A percentile compares a stretch with the other conserved stretches of the same genome.
phyloP scores from a whole-genome alignment of 1,140 invertebrate species.

The Coptotermes formosanus region DNA sequence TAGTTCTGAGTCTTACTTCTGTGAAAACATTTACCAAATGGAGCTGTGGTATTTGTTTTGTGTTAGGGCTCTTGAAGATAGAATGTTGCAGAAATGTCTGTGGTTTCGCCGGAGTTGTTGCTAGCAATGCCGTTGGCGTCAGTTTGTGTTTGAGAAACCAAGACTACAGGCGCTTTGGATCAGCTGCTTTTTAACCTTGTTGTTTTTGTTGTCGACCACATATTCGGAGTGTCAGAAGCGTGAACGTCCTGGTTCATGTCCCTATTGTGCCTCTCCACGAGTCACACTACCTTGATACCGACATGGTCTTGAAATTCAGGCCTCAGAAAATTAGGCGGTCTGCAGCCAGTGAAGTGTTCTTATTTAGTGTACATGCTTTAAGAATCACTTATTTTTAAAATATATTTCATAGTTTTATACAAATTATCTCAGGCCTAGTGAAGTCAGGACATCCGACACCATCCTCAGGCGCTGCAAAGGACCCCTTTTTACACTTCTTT shows the following conservation, averaged over 20 bases:
- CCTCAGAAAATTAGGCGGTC: background rate
- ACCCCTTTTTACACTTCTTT: too few relatives aligned
- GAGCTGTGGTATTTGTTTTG: background rate
- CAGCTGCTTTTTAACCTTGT: background rate
- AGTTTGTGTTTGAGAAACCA: background rate
- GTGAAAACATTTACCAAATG: background rate
- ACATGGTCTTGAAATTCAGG: background rate
- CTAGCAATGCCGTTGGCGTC: background rate
- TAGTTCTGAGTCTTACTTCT: background rate
- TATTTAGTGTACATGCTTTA: background rate
- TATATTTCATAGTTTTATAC: background rate
- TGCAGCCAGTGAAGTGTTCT: background rate
- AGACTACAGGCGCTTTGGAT: background rate
- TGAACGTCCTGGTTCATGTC: too few relatives aligned
- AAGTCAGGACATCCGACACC: background rate
- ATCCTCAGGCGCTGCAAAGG: background rate
- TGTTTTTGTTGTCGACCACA: background rate
- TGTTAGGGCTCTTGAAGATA: background rate
- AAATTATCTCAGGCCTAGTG: background rate
- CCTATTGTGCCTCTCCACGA: background rate
- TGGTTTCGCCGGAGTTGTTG: background rate
- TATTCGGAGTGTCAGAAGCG: background rate
- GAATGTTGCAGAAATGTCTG: background rate
- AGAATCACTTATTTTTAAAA: background rate
- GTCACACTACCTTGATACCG: background rate